Evolutionary conservation across 1,140 invertebrate genomes (phyloP), one percentile per base, ranked within the genome.

Genomic region (Atopsyche davidsoni): DNA sequence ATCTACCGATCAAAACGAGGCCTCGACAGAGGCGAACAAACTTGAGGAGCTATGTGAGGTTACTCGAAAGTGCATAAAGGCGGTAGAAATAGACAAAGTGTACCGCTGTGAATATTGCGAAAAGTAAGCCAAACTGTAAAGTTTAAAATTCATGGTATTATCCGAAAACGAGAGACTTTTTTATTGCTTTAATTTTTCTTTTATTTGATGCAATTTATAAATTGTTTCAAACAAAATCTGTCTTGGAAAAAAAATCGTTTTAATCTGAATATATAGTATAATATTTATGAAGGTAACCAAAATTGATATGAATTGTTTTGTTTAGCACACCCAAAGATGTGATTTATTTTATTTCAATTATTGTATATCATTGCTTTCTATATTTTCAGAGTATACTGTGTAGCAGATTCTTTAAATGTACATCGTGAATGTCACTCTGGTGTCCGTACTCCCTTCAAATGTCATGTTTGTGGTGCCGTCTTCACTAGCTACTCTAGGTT

Each of bases 101-200:
- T 72, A 72, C 48, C 57, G 69, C 14, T 76, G 74, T 57, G 73
- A 76, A 53, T 76, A 66, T 35, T 76, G 74, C 38, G 72, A 75
- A 51, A 69, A 66, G 67, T 69, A 31, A 66, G 68, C 67, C 10
- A 4, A 3, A 25, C 10, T 44, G 17, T 44, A 24, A 24, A 10
- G 6, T 11, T 3, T 9, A 38, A 38, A 7, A 38, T 38, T 16
- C 35, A 28, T 6, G n/a, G 25, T 38, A 38, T 38, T 10, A 38
- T 7, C n/a, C n/a, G n/a, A n/a, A n/a, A n/a, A n/a, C n/a, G n/a
- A n/a, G n/a, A n/a, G n/a, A n/a, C n/a, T n/a, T n/a, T n/a, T n/a
- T n/a, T n/a, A n/a, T n/a, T n/a, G n/a, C n/a, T n/a, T n/a, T n/a
- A n/a, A n/a, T n/a, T n/a, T n/a, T n/a, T n/a, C n/a, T n/a, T n/a